Conservation (phyloP, 2,888 invertebrate genomes). For the Venusia cambrica region DNA sequence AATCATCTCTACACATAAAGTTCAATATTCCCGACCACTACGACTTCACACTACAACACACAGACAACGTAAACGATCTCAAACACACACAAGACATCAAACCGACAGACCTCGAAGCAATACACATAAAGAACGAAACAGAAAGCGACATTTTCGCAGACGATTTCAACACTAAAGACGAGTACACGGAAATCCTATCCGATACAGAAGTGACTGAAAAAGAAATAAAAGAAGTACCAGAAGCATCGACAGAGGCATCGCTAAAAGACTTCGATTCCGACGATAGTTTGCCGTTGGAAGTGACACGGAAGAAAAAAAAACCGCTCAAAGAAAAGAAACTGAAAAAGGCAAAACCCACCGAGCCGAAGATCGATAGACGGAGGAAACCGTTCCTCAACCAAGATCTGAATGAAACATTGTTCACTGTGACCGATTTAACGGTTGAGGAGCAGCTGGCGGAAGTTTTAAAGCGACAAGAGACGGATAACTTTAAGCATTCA, state of each 20-base stretch:
- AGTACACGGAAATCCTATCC: constrained; percentile 3
- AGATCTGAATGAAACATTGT: constrained; percentile 49
- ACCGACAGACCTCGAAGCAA: constrained; percentile 3
- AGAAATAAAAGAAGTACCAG: constrained; percentile 5
- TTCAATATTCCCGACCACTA: constrained; percentile 2
- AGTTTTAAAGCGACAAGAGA: constrained; percentile 51
- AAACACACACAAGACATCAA: constrained; percentile 3
- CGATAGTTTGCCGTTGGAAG: constrained; percentile 19
- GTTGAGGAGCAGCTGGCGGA: constrained; percentile 67
- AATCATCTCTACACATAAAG: constrained; percentile 2
- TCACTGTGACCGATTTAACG: constrained; percentile 50
- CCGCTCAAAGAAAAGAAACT: constrained; percentile 2
- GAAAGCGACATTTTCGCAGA: constrained; percentile 16
- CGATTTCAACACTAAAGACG: constrained; percentile 15
- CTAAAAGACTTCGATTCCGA: constrained; percentile 16
- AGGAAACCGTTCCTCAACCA: constrained; percentile 15
- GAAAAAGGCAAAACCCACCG: constrained; percentile 7
- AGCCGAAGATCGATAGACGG: constrained; percentile 12
- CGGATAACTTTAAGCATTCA: constrained; percentile 49
- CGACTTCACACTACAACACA: constrained; percentile 3
- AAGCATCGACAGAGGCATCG: too few relatives aligned
- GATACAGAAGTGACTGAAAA: constrained; percentile 2
- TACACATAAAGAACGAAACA: constrained; percentile 12
- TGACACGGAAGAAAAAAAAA: constrained; percentile 13
- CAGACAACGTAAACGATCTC: not conserved